Percentiles rank a stretch among this genome's conserved stretches.
These are phyloP conservation scores for Xestia rhomboidea DNA, from an alignment of 2,888 invertebrate genomes.

Conservation along the genomic window DNA sequence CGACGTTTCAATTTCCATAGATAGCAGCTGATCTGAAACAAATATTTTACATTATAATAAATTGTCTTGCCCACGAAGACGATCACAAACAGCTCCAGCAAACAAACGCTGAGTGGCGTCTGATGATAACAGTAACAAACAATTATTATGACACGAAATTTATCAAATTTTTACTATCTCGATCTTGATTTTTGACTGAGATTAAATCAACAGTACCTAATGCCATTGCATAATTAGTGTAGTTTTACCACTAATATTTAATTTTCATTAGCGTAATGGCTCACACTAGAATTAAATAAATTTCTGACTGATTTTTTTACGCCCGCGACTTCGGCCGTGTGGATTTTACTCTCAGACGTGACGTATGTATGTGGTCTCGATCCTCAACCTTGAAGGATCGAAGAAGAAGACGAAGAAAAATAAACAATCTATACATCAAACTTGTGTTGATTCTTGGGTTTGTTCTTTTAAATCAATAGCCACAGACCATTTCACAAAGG, in stretches of 20 bases:
- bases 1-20: not conserved
- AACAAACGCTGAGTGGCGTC: conserved; percentile 6
- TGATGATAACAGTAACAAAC: not conserved
- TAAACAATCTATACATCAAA: too few species aligned
- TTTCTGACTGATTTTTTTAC: too few species aligned
- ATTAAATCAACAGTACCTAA: not conserved
- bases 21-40: conserved; percentile 25
- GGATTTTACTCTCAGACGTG: too few species aligned
- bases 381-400: too few species aligned
- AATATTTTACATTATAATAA: conserved; percentile 2
- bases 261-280: too few species aligned
- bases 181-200: not conserved
- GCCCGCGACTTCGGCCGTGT: too few species aligned
- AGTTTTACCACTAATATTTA: not conserved
- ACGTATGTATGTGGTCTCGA: too few species aligned
- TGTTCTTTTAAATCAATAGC: too few species aligned
- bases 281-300: too few species aligned
- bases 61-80: not conserved
- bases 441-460: too few species aligned
- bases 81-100: not conserved
- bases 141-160: not conserved
- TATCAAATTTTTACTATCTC: not conserved
- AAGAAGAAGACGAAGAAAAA: too few species aligned
- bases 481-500: too few species aligned
- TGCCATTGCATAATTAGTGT: not conserved